Evolutionary conservation across 2,888 invertebrate species (phyloP).

Genomic region (Nezara viridula): DNA sequence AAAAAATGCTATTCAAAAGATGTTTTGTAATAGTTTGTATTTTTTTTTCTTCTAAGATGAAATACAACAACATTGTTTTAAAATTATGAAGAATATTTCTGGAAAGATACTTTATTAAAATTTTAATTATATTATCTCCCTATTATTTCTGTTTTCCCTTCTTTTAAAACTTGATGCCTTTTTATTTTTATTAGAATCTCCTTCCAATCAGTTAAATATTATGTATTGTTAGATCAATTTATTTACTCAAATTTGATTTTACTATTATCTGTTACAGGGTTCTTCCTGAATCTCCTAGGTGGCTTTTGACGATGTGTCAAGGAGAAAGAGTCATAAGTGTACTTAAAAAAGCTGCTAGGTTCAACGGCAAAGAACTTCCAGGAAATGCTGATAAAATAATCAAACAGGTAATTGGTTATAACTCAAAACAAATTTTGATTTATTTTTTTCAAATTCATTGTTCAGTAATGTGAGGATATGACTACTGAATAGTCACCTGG

Average conservation of each 20-base stretch:
- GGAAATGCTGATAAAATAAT: slow-evolving; percentile 80
- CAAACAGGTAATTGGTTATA: slow-evolving; percentile 69
- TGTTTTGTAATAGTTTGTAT: too few species aligned
- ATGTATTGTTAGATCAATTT: background rate
- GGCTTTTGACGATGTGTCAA: slow-evolving; percentile 81
- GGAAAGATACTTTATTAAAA: too few species aligned
- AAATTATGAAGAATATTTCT: too few species aligned
- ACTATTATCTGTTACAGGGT: slow-evolving; percentile 71
- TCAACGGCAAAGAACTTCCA: slow-evolving; percentile 77
- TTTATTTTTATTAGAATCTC: too few species aligned
- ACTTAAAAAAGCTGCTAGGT: slow-evolving; percentile 76
- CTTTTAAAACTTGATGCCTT: too few species aligned
- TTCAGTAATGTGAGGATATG: background rate
- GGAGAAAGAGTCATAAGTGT: slow-evolving; percentile 79
- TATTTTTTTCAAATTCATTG: background rate
- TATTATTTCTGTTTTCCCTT: too few species aligned
- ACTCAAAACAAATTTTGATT: background rate
- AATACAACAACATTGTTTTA: too few species aligned
- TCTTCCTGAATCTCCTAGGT: slow-evolving; percentile 84
- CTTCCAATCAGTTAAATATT: too few species aligned
- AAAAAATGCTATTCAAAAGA: too few species aligned
- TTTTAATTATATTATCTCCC: too few species aligned
- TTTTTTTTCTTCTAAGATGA: too few species aligned
- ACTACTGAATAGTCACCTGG: too few species aligned
- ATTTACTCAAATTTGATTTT: background rate